Base-by-base conservation (phyloP, 2,797 vertebrate species). In the Danio tinwini region DNA sequence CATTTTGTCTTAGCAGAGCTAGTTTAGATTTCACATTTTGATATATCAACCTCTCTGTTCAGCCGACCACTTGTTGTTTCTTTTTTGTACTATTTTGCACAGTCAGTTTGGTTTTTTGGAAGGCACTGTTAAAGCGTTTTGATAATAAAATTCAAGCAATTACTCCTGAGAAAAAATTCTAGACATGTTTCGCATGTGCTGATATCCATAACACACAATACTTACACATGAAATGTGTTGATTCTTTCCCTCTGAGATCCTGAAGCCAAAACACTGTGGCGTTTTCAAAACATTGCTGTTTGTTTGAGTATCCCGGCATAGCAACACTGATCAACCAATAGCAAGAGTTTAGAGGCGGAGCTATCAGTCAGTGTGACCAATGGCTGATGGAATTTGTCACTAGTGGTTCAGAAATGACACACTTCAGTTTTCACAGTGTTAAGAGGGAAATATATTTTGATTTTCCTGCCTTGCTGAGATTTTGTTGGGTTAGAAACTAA, bases 81-180 rank as follows among this genome's bases (percentile, higher is more conserved):
- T 82, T 85, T 78, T 85, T 89, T 81, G 74, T 86, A 82, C 87
- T 81, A 89, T 85, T 90, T 92, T 93, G 92, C 91, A 92, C 91
- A 90, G 86, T 8, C 72, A 85, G 81, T 81, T 78, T 81, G 81
- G 84, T 74, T 63, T 81, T 75, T 81, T 76, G 85, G 86, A 85
- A 70, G 72, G 80, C 78, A 81, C 74, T 84, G 78, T 73, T 69
- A 19, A 50, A 84, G 77, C 80, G 76, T 67, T 83, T 64, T 76
- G 80, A 81, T 44, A 74, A 71, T 63, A 52, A 84, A 86, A 84
- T 67, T 73, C 82, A 79, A 83, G 85, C 77, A 87, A 76, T 78
- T 61, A 29, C 17, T 76, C 56, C 17, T 10, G 45, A 76, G 78
- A 56, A 19, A 17, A 79, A 77, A 58, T 58, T 55, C 14, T 19